Base-by-base conservation (phyloP, 2,888 invertebrate species). In the Nomada fabriciana region DNA sequence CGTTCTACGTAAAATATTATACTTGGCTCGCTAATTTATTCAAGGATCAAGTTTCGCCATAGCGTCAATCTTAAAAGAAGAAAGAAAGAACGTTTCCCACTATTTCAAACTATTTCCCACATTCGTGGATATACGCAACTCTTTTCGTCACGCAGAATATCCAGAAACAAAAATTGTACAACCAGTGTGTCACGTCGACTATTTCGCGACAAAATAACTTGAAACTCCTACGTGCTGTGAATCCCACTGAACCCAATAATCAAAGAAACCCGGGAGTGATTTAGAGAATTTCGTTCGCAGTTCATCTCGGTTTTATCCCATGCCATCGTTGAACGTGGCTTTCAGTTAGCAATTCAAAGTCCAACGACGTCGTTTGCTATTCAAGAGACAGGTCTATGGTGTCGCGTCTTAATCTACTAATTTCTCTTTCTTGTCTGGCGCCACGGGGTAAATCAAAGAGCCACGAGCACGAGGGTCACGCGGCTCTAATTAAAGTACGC, bases 401-500 rank as follows among this genome's bases (percentile, higher is more conserved):
- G 64, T n/a, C 11, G 59, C 29, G 53, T 15, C 71, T 77, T 80
- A 61, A 80, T 80, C 80, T 47, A 65, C 71, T 71, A 65, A 78
- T 80, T 78, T 61, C 60, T 80, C 60, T 72, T 60, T 78, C 71
- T 65, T 23, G 23, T 15, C 65, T 47, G 50, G 1, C 18, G 47
- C n/a, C 71, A n/a, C 36, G 15, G 59, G 36, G 52, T 36, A 55
- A 80, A 65, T 78, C 60, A 78, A 55, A 80, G 71, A 52, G 42
- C 47, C 20, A 20, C 1, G 15, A 7, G 29, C 20, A 18, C 25
- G 25, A 36, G 18, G 43, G 43, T 77, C 60, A 52, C 59, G 47
- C 13, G 25, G 47, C n/a, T 80, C 64, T 77, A 80, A 80, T 80
- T 77, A 65, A 80, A 71, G 59, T 15, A 42, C 64, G 36, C 70